These are phyloP conservation scores for Ctena decussata DNA, from an alignment of 2,888 invertebrate genomes.

Conservation along the genomic window DNA sequence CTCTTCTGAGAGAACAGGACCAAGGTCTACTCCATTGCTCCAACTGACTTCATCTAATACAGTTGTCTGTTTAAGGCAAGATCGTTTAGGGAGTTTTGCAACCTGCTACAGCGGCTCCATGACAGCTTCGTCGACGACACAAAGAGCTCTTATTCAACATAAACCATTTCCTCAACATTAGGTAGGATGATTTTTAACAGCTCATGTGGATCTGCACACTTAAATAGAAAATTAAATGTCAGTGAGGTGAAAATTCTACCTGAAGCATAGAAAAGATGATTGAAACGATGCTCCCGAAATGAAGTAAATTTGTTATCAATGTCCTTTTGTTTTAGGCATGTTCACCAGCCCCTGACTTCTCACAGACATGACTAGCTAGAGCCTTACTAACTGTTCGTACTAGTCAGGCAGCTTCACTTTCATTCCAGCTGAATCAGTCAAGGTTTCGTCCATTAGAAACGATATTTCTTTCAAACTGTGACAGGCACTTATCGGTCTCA, in stretches of 20 bases:
- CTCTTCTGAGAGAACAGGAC: slow-evolving; percentile 25
- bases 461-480: slow-evolving; percentile 30
- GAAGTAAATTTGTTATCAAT: slow-evolving; percentile 8
- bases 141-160: slow-evolving; percentile 34
- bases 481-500: slow-evolving; percentile 39
- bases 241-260: slow-evolving; percentile 21
- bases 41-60: slow-evolving; percentile 1
- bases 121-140: slow-evolving; percentile 35
- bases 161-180: slow-evolving; percentile 17
- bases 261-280: slow-evolving; percentile 23
- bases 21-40: slow-evolving; percentile 31
- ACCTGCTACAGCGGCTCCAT: slow-evolving; percentile 47
- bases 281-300: slow-evolving; percentile 27
- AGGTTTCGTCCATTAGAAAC: slow-evolving; percentile 21
- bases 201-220: slow-evolving; percentile 38
- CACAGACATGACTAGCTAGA: slow-evolving; percentile 20
- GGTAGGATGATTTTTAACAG: slow-evolving; percentile 28
- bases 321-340: neutral
- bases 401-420: slow-evolving; percentile 10
- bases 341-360: slow-evolving; percentile 29
- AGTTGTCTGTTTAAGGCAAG: slow-evolving; percentile 28
- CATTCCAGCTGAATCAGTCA: slow-evolving; percentile 3
- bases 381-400: slow-evolving; percentile 30
- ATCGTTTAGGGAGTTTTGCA: neutral
- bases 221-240: slow-evolving; percentile 37